Base-by-base conservation (phyloP, 2,113 vertebrate genomes). In the Prochilodus magdalenae region DNA sequence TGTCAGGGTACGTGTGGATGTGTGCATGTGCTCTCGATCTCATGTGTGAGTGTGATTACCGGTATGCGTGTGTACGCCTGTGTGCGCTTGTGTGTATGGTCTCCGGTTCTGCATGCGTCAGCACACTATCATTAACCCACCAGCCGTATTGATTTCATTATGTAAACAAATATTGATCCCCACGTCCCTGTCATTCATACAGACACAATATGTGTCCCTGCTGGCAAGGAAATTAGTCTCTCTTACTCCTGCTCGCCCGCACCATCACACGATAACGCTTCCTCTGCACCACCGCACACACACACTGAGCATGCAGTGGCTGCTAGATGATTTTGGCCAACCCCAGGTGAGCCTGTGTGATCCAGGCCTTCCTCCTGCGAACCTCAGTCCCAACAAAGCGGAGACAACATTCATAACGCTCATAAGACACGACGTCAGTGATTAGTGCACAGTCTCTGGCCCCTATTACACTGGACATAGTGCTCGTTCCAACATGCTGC, bases 131-230 rank as follows among this genome's bases (percentile, higher is more conserved):
- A 83, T 81, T 57, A 81, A 59, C 55, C 66, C 78, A 77, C 29
- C 78, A 73, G 74, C 85, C 87, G 75, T 84, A 93, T 91, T 83
- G 92, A 93, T 89, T 88, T 85, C 87, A 80, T 93, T 92, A 93
- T 90, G 88, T 92, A 93, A 94, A 85, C 91, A 89, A 79, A 76
- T 84, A 93, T 93, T 89, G 93, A 94, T 93, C 90, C 85, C 86
- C 27, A 83, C 84, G 87, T 87, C 86, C 88, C 85, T 90, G 89
- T 88, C 89, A 90, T 92, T 93, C 92, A 89, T 90, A 90, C 87
- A 86, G 87, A 89, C 88, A 88, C 89, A 90, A 88, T 91, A 89
- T 83, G 86, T 89, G 90, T 89, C 89, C 92, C 81, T 71, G 70
- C 90, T 93, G 94, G 93, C 82, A 81, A 84, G 73, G 79, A 77